Base-by-base conservation (phyloP, 2,113 vertebrate genomes). In the Corynorhinus townsendii region DNA sequence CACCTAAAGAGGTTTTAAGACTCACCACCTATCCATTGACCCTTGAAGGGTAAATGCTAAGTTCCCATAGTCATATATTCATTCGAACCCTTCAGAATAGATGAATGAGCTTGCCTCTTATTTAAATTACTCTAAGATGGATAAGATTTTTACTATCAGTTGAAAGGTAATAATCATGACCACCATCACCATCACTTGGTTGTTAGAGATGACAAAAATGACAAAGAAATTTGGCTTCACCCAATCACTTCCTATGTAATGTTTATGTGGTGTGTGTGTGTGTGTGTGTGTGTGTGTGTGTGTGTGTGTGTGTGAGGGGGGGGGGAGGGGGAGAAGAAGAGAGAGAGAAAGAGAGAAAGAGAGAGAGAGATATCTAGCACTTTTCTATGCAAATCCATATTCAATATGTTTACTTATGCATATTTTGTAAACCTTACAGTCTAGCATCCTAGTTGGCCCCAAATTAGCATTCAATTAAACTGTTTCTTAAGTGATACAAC, bases 21-120 rank as follows among this genome's bases (percentile, higher is more conserved):
- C 64, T 68, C 64, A 97, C 98, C 98, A 98, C 98, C 96, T 95
- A 97, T 95, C 62, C 95, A 96, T 87, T 98, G 98, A 98, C 97
- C 98, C 98, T 97, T 98, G 98, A 98, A 98, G 98, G 98, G 97
- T 98, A 98, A 98, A 98, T 97, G 97, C 97, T 98, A 97, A 98
- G 97, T 97, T 98, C 95, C 94, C 97, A 94, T 68, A 97, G 97
- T 93, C 94, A 97, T 96, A 98, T 98, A 98, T 96, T 98, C 94
- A 96, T 95, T 97, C 87, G 93, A 97, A 97, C 93, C 94, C 94
- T 96, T 96, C 91, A 92, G 95, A 98, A 97, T 96, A 98, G 95
- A 98, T 45, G 80, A 97, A 98, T 97, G 98, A 97, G 91, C 93
- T 75, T 73, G 89, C 40, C 76, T 97, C 91, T 90, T 97, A 91